A percentile compares a stretch with the other conserved stretches of the same genome.
phyloP scores from a whole-genome alignment of 2,888 invertebrate genomes.

The Coleophora deauratella region DNA sequence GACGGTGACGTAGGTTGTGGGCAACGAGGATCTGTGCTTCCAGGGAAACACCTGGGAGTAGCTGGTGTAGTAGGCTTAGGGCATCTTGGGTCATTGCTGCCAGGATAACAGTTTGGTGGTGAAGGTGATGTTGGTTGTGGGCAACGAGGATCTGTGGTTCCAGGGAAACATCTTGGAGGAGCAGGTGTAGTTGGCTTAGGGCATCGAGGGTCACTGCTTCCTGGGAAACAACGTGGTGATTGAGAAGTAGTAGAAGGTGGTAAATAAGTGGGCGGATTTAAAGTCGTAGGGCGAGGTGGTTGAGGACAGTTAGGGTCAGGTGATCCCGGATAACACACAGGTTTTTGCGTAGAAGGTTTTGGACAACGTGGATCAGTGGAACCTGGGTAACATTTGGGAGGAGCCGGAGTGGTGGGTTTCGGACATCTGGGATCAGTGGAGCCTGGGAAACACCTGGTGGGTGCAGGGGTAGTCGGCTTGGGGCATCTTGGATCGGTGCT shows the following conservation, averaged over 20 bases:
- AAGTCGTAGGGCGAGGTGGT: slow-evolving; percentile 24
- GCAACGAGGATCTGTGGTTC: slow-evolving; percentile 30
- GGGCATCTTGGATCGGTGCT: slow-evolving; percentile 24
- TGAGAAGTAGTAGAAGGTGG: slow-evolving; percentile 21
- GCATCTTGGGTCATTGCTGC: slow-evolving; percentile 20
- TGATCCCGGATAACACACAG: slow-evolving; percentile 21
- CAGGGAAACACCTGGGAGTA: slow-evolving; percentile 20
- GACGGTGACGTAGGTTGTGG: slow-evolving; percentile 21
- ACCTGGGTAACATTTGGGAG: slow-evolving; percentile 11
- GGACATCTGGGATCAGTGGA: slow-evolving; percentile 11
- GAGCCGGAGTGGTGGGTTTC: slow-evolving; percentile 1
- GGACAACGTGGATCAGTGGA: slow-evolving; percentile 13
- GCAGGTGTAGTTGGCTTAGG: slow-evolving; percentile 19
- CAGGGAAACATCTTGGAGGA: slow-evolving; percentile 15
- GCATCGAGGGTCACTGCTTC: slow-evolving; percentile 30
- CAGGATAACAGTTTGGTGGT: slow-evolving; percentile 22
- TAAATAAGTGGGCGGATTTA: slow-evolving; percentile 25
- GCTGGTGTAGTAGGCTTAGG: slow-evolving; percentile 23
- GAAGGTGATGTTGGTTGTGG: slow-evolving; percentile 22
- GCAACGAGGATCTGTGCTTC: slow-evolving; percentile 26
- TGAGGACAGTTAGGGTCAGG: slow-evolving; percentile 35
- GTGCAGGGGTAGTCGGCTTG: slow-evolving; percentile 12
- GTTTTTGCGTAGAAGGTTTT: slow-evolving; percentile 17
- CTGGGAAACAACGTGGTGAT: slow-evolving; percentile 14
- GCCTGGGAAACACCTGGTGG: slow-evolving; percentile 11